Conservation (phyloP, 2,113 vertebrate genomes). For the Heterochromis multidens region DNA sequence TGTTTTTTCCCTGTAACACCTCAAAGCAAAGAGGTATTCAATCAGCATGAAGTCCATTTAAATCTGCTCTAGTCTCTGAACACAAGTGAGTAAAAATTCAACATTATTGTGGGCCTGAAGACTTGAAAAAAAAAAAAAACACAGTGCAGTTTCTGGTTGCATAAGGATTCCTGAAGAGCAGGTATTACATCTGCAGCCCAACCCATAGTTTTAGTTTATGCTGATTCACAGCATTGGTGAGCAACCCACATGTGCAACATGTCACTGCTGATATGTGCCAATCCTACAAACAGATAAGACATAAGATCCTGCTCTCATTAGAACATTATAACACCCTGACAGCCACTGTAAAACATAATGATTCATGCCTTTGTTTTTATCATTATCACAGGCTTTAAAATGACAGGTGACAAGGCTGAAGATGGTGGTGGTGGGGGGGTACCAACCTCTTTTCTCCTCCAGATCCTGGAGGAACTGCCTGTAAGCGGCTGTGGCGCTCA, state of each 20-base stretch:
- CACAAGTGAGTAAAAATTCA: not conserved
- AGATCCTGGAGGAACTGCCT: conserved; percentile 76
- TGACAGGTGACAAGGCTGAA: not conserved
- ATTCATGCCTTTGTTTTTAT: not conserved
- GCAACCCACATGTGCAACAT: not conserved
- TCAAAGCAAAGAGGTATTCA: not conserved
- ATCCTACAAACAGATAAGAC: not conserved
- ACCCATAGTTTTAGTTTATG: not conserved
- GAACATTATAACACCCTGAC: not conserved
- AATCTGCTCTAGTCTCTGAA: accelerated
- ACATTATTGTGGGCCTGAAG: not conserved
- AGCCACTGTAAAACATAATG: not conserved
- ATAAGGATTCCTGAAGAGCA: conserved; percentile 6
- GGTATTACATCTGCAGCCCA: conserved; percentile 14
- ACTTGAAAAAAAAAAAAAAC: not conserved
- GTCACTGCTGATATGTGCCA: not conserved
- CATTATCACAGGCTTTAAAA: not conserved
- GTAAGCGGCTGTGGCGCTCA: conserved; percentile 73
- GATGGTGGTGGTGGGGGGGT: not conserved
- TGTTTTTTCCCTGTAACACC: accelerated
- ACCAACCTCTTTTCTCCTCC: conserved; percentile 79
- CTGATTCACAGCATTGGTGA: conserved; percentile 7
- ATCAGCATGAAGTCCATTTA: accelerated
- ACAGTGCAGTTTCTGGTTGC: not conserved
- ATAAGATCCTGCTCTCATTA: not conserved